Evolutionary conservation across 1,140 invertebrate species (phyloP).

Genomic region (Lordiphosa collinella): DNA sequence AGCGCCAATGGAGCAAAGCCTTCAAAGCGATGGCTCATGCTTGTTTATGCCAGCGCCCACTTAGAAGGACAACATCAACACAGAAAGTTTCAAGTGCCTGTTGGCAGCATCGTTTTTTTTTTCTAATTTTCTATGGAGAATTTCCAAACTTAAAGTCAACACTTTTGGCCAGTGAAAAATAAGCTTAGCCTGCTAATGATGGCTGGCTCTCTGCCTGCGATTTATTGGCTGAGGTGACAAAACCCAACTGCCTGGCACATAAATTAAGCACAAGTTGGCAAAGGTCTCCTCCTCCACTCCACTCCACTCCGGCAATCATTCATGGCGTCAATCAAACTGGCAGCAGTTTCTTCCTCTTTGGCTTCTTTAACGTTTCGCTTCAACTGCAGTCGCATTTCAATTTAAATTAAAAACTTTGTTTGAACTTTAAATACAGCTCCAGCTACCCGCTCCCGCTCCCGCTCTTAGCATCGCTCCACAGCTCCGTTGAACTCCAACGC

Average conservation of each 20-base stretch:
- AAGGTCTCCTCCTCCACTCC: background rate
- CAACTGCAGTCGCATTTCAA: conserved; percentile 55
- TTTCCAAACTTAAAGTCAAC: background rate
- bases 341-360: conserved; percentile 9
- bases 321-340: conserved; percentile 61
- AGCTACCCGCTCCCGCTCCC: conserved; percentile 22
- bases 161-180: too few relatives aligned
- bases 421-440: conserved; percentile 58
- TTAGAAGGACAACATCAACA: conserved; percentile 1
- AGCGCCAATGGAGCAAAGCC: conserved; percentile 1
- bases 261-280: conserved; percentile 23
- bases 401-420: conserved; percentile 67
- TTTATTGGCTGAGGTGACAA: background rate
- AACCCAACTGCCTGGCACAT: conserved; percentile 12
- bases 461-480: too few relatives aligned
- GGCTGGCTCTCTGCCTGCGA: too few relatives aligned
- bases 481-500: conserved; percentile 46
- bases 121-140: background rate
- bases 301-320: conserved; percentile 47
- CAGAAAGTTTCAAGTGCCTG: conserved; percentile 3
- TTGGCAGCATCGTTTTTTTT: background rate
- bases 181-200: too few relatives aligned
- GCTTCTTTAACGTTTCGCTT: conserved; percentile 27
- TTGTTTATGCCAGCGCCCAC: conserved; percentile 2
- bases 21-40: background rate